These are phyloP conservation scores for Pyxicephalus adspersus DNA, from an alignment of 2,113 vertebrate genomes.

Conservation along the genomic window DNA sequence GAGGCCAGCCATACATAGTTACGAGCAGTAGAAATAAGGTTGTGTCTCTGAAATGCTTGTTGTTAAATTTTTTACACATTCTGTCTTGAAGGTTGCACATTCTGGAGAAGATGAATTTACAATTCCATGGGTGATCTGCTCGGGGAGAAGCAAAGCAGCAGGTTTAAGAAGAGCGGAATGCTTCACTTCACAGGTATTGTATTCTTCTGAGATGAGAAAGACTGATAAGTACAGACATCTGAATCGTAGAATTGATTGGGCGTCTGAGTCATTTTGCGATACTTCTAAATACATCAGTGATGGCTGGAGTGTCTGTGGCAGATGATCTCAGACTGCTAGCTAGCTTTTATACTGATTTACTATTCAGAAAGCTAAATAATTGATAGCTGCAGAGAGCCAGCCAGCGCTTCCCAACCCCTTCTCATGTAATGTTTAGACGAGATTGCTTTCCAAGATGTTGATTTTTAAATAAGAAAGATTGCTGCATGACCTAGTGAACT, in stretches of 20 bases:
- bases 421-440: not conserved
- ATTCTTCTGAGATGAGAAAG: not conserved
- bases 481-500: too few relatives aligned
- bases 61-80: conserved; percentile 2
- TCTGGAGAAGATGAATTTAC: not conserved
- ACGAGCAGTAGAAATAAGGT: too few relatives aligned
- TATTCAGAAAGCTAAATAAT: conserved; percentile 26
- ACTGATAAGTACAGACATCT: not conserved
- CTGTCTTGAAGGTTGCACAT: not conserved
- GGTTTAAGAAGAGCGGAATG: too few relatives aligned
- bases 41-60: not conserved
- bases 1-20: too few relatives aligned
- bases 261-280: not conserved
- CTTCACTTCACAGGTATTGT: not conserved
- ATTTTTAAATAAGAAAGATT: too few relatives aligned
- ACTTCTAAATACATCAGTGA: not conserved
- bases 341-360: not conserved
- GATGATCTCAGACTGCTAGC: conserved; percentile 3
- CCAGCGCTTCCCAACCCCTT: not conserved
- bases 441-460: too few relatives aligned
- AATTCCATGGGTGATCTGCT: not conserved
- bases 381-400: conserved; percentile 9
- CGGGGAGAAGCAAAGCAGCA: not conserved
- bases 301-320: not conserved
- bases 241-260: not conserved